These are phyloP conservation scores for Ondatra zibethicus DNA, from an alignment of 2,113 vertebrate genomes.

Conservation along the genomic window DNA sequence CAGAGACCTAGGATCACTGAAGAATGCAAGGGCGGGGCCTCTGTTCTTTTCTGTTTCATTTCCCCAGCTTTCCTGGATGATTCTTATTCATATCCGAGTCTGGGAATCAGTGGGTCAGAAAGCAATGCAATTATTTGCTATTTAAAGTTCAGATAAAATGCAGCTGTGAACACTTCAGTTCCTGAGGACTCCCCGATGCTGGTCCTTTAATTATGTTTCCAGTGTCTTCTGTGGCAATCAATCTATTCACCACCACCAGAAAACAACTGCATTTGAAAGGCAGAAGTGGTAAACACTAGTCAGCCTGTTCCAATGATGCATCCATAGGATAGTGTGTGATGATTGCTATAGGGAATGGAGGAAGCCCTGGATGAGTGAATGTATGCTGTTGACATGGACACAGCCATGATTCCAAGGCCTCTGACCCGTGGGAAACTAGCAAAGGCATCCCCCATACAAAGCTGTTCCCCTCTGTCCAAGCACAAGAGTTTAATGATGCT, in stretches of 20 bases:
- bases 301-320: not conserved
- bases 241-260: constrained; percentile 4
- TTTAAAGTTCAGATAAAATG: constrained; percentile 54
- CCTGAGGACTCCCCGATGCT: not conserved
- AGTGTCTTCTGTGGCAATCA: constrained; percentile 9
- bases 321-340: not conserved
- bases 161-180: not conserved
- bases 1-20: not conserved
- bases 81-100: constrained; percentile 1
- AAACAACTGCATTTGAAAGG: not conserved
- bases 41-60: not conserved
- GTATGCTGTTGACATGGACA: not conserved
- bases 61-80: not conserved
- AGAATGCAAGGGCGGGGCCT: not conserved
- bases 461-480: not conserved
- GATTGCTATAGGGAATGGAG: not conserved
- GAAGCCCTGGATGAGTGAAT: not conserved
- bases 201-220: constrained; percentile 31
- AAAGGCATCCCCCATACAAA: too few species aligned
- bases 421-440: not conserved
- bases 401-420: not conserved
- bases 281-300: not conserved
- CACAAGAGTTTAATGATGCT: not conserved
- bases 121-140: constrained; percentile 49
- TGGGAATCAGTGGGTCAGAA: constrained; percentile 48